Evolutionary conservation across 2,888 invertebrate genomes (phyloP), one percentile per base, ranked within the genome.

Genomic region (Ommatoiulus sabulosus): DNA sequence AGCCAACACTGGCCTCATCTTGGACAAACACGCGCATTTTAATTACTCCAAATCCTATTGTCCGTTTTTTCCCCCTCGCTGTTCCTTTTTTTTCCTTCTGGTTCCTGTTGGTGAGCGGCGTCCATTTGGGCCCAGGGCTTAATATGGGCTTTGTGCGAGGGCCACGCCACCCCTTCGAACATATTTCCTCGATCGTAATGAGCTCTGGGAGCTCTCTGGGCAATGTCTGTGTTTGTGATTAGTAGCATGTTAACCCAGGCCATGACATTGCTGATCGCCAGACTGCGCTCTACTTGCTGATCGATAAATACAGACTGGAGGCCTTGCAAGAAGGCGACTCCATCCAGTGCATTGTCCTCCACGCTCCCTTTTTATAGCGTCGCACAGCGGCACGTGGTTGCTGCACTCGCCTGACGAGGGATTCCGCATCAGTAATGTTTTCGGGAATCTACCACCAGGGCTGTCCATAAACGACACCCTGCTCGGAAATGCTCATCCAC

Each of bases 181-280:
- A 57, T 57, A 57, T 57, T 57, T 57, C 10, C 57, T 57, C 57
- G 57, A 57, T 57, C 57, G 57, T 57, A 57, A 57, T 57, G 57
- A 57, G 57, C 57, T n/a, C 8, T 57, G 57, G 57, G 57, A 57
- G 57, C 57, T 57, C 57, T 57, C 17, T 57, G 57, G 57, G 57
- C 57, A 57, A 57, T 57, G 57, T 57, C 57, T 57, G 57, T 57
- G 57, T 57, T 57, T n/a, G 57, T 57, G 84, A 84, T 84, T 84
- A 84, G 84, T 84, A 43, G 84, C 44, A 84, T 84, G 84, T 84
- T 84, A 84, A 84, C 84, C 84, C 84, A 84, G 84, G 84, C 44
- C 84, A 44, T 84, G 84, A 84, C 84, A 84, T 84, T 84, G 84
- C 35, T 43, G 84, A 84, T 84, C 84, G 44, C 84, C 44, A 84